Evolutionary conservation across 2,113 vertebrate genomes (phyloP).

Genomic region (Chrysemys picta): DNA sequence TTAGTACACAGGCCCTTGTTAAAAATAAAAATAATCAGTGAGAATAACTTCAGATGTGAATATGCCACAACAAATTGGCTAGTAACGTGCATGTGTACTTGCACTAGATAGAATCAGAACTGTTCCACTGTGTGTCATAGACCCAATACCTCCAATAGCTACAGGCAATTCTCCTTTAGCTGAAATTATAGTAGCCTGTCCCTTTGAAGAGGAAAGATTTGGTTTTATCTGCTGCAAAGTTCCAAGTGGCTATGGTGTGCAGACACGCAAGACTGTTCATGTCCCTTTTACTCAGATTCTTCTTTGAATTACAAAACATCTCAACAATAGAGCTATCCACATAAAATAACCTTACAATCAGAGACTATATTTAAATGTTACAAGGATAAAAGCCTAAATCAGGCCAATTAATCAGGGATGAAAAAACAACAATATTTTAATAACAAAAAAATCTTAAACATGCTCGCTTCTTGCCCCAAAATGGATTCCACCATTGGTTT

Average conservation of each 20-base stretch:
- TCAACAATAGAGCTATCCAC: not conserved
- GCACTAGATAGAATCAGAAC: not conserved
- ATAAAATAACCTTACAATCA: not conserved
- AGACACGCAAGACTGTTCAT: not conserved
- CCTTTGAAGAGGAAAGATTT: not conserved
- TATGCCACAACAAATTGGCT: not conserved
- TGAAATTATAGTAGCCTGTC: not conserved
- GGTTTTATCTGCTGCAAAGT: not conserved
- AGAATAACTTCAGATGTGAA: not conserved
- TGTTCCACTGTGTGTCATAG: not conserved
- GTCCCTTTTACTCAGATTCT: conserved; percentile 22
- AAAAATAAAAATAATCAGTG: not conserved
- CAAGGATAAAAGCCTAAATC: not conserved
- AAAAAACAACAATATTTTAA: not conserved
- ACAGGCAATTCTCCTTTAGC: not conserved
- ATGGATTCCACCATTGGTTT: not conserved
- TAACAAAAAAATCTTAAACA: not conserved
- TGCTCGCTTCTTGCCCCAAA: not conserved
- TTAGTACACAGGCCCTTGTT: not conserved
- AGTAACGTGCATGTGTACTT: not conserved
- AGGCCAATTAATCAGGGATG: not conserved
- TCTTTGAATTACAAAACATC: not conserved
- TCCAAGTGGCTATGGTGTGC: not conserved
- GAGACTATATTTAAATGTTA: not conserved
- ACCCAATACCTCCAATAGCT: not conserved